Conservation (phyloP, 2,888 invertebrate genomes). For the Thyatira batis region DNA sequence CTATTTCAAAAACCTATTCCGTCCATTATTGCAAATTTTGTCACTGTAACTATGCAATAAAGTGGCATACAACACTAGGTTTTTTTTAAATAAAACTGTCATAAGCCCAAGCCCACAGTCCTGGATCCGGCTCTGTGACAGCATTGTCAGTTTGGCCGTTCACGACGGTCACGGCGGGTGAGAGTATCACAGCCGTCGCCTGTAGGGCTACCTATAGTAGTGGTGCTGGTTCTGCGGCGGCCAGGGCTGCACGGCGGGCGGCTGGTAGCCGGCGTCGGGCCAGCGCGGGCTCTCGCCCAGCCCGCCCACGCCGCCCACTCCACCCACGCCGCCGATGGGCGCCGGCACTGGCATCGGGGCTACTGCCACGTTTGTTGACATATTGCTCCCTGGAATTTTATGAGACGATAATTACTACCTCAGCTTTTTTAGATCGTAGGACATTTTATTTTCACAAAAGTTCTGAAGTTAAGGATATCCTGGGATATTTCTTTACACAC, state of each 20-base stretch:
- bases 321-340: conserved; percentile 27
- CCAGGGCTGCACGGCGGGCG: conserved; percentile 32
- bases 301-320: conserved; percentile 32
- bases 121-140: neutral
- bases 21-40: neutral
- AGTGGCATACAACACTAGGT: neutral
- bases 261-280: conserved; percentile 31
- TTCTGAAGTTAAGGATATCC: too few relatives aligned
- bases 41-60: neutral
- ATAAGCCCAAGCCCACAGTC: neutral
- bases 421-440: too few relatives aligned
- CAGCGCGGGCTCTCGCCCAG: conserved; percentile 41
- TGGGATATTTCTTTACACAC: too few relatives aligned
- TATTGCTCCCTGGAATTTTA: conserved; percentile 35
- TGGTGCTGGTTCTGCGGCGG: conserved; percentile 82
- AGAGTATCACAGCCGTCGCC: neutral
- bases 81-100: neutral
- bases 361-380: conserved; percentile 44
- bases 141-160: neutral
- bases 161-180: neutral
- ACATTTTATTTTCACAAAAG: too few relatives aligned
- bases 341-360: conserved; percentile 31
- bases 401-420: conserved; percentile 2
- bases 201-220: conserved; percentile 79
- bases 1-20: neutral